These are phyloP conservation scores for Paracanthobrama guichenoti DNA, from an alignment of 2,113 vertebrate species.

Conservation along the genomic window DNA sequence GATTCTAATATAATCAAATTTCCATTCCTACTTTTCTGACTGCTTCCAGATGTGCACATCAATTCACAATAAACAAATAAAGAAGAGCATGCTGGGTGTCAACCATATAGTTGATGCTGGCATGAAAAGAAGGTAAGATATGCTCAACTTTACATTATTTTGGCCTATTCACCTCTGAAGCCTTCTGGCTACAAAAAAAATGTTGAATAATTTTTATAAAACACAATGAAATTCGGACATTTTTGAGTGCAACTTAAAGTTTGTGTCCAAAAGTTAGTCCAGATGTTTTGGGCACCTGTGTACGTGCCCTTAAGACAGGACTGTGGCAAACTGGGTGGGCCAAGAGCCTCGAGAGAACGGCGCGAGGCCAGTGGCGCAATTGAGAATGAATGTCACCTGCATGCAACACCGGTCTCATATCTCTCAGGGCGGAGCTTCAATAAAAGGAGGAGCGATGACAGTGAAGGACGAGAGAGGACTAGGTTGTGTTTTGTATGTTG, in stretches of 20 bases:
- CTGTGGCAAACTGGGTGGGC: too few species aligned
- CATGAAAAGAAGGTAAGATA: conserved; percentile 20
- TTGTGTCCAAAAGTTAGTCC: neutral
- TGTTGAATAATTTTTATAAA: too few species aligned
- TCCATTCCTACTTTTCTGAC: conserved; percentile 66
- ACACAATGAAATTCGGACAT: neutral
- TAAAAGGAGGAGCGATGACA: too few species aligned
- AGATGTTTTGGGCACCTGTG: neutral
- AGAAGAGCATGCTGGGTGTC: conserved; percentile 49
- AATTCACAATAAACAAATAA: conserved; percentile 62
- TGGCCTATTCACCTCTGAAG: neutral
- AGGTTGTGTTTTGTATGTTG: too few species aligned
- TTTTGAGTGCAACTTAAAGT: neutral
- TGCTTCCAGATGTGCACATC: conserved; percentile 68
- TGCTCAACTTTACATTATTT: neutral
- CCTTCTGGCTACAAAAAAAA: neutral
- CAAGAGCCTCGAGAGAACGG: too few species aligned
- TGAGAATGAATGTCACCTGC: too few species aligned
- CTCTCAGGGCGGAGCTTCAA: too few species aligned
- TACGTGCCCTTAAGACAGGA: too few species aligned
- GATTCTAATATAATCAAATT: conserved; percentile 70
- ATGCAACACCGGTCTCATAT: too few species aligned
- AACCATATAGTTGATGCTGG: conserved; percentile 51
- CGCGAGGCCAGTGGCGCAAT: too few species aligned
- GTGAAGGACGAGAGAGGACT: too few species aligned